Percentiles rank a stretch among this genome's conserved stretches.
Evolutionary conservation across 1,140 invertebrate species (phyloP).

Genomic region (silkworm (Bombyx mori)): ASM3026992v2 NC_085119.1:5475001-5475500

Average conservation of each 20-base stretch:
- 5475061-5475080: background rate
- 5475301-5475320: background rate
- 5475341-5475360: background rate
- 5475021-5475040: no score
- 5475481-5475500: constrained; percentile 19
- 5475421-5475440: constrained; percentile 3
- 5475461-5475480: constrained; percentile 12
- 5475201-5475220: no score
- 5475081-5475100: background rate
- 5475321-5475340: no score
- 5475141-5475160: no score
- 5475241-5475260: no score
- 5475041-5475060: no score
- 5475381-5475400: background rate
- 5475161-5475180: no score
- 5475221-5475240: no score
- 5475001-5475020: no score
- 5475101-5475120: background rate
- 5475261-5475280: no score
- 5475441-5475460: constrained; percentile 2
- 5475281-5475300: background rate
- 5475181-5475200: no score
- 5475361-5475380: background rate
- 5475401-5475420: constrained; percentile 3
- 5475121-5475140: background rate